Evolutionary conservation across 2,888 invertebrate species (phyloP), one percentile per base, ranked within the genome.

Genomic region (Spilosoma lubricipeda): DNA sequence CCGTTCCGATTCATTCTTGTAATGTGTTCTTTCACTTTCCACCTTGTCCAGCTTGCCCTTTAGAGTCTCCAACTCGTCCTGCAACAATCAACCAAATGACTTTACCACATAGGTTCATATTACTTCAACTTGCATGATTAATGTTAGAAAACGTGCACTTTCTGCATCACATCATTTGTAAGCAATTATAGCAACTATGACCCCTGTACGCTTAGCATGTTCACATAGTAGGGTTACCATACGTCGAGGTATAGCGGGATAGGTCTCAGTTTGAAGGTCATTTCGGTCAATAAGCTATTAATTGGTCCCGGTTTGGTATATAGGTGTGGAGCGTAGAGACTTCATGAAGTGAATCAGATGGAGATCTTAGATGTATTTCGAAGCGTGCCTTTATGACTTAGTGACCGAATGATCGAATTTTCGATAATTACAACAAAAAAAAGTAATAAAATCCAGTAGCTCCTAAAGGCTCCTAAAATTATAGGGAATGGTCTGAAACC

Each of bases 1-100:
- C 93, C 97, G 98, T 89, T 99, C 99, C 89, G 98, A 98, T 90
- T 98, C 98, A 90, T 97, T 97, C 94, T 99, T 99, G 91, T 98
- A 96, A 85, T 97, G 97, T 85, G 97, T 97, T 85, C 98, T 96
- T 91, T 99, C 99, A 88, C 96, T 97, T 91, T 99, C 99, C 87
- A 98, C 94, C 93, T 98, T 98, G 82, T 99, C 99, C 89, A 98
- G 95, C 93, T 98, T 98, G 68, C 96, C 91, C 87, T 97, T 97
- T 83, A 99, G 95, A 71, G 97, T 96, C 86, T 98, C 98, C 90
- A 99, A 94, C 94, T 99, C 99, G 89, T 98, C 98, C 98, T 98
- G 96, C 80, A 88, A 91, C 85, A 76, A 90, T 88, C 80, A 85
- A 82, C 78, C 80, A 80, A 77, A 77, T 71, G n/a, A 45, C 2